Conservation (phyloP, 1,140 invertebrate species). For the Littorina saxatilis region DNA sequence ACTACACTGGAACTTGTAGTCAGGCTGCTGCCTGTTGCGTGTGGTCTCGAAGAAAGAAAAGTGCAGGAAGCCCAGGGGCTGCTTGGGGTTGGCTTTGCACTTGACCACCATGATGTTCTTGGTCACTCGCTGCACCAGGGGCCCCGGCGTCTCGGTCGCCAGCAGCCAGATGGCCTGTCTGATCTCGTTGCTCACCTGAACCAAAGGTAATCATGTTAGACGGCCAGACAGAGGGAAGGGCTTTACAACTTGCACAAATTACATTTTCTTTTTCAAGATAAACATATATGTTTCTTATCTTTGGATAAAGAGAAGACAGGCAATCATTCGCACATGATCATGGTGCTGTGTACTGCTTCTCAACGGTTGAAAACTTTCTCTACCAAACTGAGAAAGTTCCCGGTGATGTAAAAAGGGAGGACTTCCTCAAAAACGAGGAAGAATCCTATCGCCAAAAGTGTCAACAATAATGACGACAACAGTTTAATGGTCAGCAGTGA, state of each 20-base stretch:
- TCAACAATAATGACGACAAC: too few species aligned
- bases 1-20: constrained; percentile 82
- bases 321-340: too few species aligned
- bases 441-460: too few species aligned
- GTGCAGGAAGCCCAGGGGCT: constrained; percentile 86
- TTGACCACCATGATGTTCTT: constrained; percentile 88
- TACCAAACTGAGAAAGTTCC: too few species aligned
- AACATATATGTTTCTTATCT: background rate
- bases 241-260: too few species aligned
- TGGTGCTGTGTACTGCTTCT: background rate
- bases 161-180: constrained; percentile 84
- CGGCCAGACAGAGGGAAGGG: too few species aligned
- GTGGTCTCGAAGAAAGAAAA: constrained; percentile 80
- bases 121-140: constrained; percentile 86
- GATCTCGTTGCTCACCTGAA: constrained; percentile 80
- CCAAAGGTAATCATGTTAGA: background rate
- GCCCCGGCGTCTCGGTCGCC: constrained; percentile 81
- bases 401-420: too few species aligned
- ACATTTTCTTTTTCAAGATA: too few species aligned
- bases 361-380: too few species aligned
- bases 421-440: too few species aligned
- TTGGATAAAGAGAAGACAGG: too few species aligned
- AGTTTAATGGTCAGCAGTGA: too few species aligned
- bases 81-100: constrained; percentile 83
- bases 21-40: constrained; percentile 78